Conservation (phyloP, 2,888 invertebrate genomes). For the Ormia ochracea region DNA sequence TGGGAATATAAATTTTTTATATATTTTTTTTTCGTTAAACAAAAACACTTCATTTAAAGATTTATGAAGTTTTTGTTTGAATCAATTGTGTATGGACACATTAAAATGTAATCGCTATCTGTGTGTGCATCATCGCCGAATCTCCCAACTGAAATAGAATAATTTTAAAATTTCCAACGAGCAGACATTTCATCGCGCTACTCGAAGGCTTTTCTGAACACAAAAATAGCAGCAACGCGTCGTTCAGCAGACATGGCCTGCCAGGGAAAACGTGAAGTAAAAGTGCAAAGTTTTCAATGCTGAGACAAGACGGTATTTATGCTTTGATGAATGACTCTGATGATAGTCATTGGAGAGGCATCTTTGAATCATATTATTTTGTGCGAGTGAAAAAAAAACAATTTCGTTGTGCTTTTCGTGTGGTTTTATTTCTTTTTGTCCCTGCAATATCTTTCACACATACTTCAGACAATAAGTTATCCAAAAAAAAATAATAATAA, state of each 20-base stretch:
- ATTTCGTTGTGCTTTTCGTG: too few relatives aligned
- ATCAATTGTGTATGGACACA: conserved; percentile 7
- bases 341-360: conserved; percentile 52
- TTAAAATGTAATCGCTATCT: conserved; percentile 19
- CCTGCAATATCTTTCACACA: conserved; percentile 53
- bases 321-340: conserved; percentile 63
- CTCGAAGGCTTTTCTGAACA: neutral
- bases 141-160: neutral
- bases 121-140: conserved; percentile 7
- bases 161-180: conserved; percentile 33
- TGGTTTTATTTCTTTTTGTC: conserved; percentile 7
- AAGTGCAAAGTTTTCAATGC: conserved; percentile 4
- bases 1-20: neutral
- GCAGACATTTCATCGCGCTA: neutral
- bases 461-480: conserved; percentile 6
- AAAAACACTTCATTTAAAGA: conserved; percentile 40
- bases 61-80: conserved; percentile 52
- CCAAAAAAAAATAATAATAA: too few relatives aligned
- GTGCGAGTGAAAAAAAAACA: too few relatives aligned
- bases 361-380: conserved; percentile 21
- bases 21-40: neutral
- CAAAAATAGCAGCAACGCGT: neutral
- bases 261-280: neutral
- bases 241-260: neutral
- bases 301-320: conserved; percentile 52